A percentile compares a stretch with the other conserved stretches of the same genome.
Evolutionary conservation across 1,140 invertebrate genomes (phyloP).

Genomic region (Holcopasites calliopsidis): DNA sequence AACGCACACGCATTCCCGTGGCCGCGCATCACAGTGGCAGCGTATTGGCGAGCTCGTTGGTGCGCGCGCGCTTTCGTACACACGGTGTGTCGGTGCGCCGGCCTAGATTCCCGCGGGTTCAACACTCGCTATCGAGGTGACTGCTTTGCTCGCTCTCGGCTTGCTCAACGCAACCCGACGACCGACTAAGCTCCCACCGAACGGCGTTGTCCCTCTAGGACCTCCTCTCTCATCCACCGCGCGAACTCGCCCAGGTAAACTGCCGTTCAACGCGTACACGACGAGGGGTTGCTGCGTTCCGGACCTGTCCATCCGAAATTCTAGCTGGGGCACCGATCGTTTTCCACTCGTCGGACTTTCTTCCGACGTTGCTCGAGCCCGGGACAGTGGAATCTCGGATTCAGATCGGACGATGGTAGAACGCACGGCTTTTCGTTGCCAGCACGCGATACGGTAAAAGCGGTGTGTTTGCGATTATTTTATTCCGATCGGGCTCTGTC

Average conservation of each 20-base stretch:
- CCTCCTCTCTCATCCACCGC: conserved; percentile 38
- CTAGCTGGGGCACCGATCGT: not conserved
- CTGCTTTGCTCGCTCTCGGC: conserved; percentile 71
- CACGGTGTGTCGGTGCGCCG: conserved; percentile 69
- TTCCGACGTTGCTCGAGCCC: not conserved
- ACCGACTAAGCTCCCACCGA: conserved; percentile 69
- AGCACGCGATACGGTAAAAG: too few relatives aligned
- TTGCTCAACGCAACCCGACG: conserved; percentile 75
- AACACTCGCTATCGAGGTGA: conserved; percentile 80
- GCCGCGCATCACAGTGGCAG: too few relatives aligned
- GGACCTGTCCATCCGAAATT: not conserved
- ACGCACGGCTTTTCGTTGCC: not conserved
- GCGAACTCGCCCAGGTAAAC: conserved; percentile 24
- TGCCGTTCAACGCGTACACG: conserved; percentile 20
- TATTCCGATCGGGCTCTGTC: too few relatives aligned
- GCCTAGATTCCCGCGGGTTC: conserved; percentile 79
- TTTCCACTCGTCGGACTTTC: not conserved
- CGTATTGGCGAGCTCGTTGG: not conserved
- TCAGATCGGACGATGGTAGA: not conserved
- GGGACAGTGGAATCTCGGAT: not conserved
- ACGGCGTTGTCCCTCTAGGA: conserved; percentile 53
- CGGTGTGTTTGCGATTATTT: too few relatives aligned
- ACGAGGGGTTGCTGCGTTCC: not conserved
- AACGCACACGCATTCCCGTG: not conserved
- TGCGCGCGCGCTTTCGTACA: conserved; percentile 63